Base-by-base conservation (phyloP, 2,888 invertebrate species). In the Coecobrya sp. region DNA sequence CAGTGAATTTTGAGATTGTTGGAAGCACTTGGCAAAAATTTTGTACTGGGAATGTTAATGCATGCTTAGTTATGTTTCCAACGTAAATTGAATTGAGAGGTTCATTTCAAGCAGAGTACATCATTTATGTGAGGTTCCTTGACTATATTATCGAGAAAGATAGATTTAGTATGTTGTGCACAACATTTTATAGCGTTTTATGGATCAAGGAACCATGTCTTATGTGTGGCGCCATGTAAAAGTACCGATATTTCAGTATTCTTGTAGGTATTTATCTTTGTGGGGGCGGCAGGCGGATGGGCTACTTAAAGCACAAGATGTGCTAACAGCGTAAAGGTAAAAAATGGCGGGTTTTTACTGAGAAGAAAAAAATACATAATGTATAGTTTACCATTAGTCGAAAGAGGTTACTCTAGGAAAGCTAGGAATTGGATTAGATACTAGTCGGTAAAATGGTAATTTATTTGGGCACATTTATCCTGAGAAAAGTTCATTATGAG, bases 401-500 rank as follows among this genome's bases (percentile, higher is more conserved):
- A n/a, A 19, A 42, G 27, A 27, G 11, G 30, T n/a, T n/a, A n/a
- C 62, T 19, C 5, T 55, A 65, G 22, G 8, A 68, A 30, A 70
- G 30, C 68, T 10, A 42, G 42, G 42, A 8, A 19, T 65, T 25
- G 70, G 76, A 76, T 76, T 76, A 49, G 76, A 76, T 45, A 49
- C 49, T 76, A 49, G 1, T 36, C 36, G 25, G 49, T 11, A 76
- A 76, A 76, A 76, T 76, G 45, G 76, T 76, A 49, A 76, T 76
- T 76, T 76, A 76, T 76, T 49, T 76, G 49, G 49, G 25, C 25
- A 22, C 49, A 76, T 76, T 49, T 49, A 76, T 76, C 49, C 25
- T 76, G 45, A 22, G 76, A 11, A 76, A 76, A 76, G 76, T 76
- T 45, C 76, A 49, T 76, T 76, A 76, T 19, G 49, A 45, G 49